Evolutionary conservation across 2,113 vertebrate genomes (phyloP).

Genomic region (Pluvialis apricaria): DNA sequence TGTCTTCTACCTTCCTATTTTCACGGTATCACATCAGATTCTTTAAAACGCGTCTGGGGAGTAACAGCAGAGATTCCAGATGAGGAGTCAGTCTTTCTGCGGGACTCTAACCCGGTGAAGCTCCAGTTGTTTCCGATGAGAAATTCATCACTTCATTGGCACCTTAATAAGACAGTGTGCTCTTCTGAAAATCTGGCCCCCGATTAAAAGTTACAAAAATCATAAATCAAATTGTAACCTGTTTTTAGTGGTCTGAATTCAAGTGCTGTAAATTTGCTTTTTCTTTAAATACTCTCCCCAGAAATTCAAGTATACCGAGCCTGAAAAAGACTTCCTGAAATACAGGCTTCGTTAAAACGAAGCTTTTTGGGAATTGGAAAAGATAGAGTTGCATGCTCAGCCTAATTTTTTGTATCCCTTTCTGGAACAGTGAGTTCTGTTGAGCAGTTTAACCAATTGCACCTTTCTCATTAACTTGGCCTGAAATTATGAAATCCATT

Average conservation of each 20-base stretch:
- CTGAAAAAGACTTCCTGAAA: background rate
- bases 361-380: background rate
- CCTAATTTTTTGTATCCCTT: background rate
- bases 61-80: background rate
- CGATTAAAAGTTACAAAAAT: background rate
- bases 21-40: background rate
- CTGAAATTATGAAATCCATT: background rate
- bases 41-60: background rate
- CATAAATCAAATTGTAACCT: background rate
- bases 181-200: background rate
- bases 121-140: background rate
- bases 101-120: background rate
- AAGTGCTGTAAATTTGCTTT: background rate
- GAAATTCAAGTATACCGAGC: background rate
- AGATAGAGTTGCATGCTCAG: background rate
- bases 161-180: background rate
- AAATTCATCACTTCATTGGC: background rate
- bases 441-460: background rate
- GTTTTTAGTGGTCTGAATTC: background rate
- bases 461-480: background rate
- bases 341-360: background rate
- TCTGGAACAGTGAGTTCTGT: background rate
- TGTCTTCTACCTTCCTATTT: conserved; percentile 1
- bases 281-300: background rate
- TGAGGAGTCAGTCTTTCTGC: background rate